A percentile compares a stretch with the other conserved stretches of the same genome.
phyloP scores from a whole-genome alignment of 2,113 vertebrate species.

The Garra rufa region DNA sequence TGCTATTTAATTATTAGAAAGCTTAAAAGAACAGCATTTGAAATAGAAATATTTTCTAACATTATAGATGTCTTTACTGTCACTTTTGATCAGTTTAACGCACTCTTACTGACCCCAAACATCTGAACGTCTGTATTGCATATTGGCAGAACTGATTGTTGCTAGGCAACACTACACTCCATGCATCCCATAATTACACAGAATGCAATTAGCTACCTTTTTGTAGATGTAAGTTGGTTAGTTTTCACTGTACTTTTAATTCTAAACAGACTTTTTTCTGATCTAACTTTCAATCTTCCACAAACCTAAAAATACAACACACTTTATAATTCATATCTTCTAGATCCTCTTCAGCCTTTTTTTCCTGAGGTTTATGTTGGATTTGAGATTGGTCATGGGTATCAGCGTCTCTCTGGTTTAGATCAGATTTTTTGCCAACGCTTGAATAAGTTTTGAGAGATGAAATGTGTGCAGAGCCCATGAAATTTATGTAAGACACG shows the following conservation, averaged over 20 bases:
- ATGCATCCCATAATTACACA: neutral
- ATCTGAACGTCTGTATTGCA: neutral
- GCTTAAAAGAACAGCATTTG: neutral
- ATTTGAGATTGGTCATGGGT: constrained; percentile 74
- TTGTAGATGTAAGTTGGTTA: neutral
- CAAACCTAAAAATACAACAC: constrained; percentile 14
- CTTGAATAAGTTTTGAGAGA: constrained; percentile 68
- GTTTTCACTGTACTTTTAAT: neutral
- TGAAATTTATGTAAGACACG: constrained; percentile 72
- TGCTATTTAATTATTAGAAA: neutral
- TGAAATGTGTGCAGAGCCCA: constrained; percentile 67
- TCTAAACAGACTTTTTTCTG: neutral
- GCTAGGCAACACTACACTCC: neutral
- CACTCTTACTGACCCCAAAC: neutral
- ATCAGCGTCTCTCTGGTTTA: constrained; percentile 65
- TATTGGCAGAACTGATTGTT: neutral
- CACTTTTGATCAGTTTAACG: neutral
- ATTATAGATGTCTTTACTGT: neutral
- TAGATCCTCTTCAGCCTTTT: constrained; percentile 50
- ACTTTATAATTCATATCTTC: constrained; percentile 51
- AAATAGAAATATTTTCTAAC: neutral
- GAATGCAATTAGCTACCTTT: neutral
- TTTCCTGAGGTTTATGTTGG: constrained; percentile 67
- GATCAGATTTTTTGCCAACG: constrained; percentile 70
- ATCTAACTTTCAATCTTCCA: constrained; percentile 6